These are phyloP conservation scores for Steinernema hermaphroditum DNA, from an alignment of 2,888 invertebrate species.

Conservation along the genomic window DNA sequence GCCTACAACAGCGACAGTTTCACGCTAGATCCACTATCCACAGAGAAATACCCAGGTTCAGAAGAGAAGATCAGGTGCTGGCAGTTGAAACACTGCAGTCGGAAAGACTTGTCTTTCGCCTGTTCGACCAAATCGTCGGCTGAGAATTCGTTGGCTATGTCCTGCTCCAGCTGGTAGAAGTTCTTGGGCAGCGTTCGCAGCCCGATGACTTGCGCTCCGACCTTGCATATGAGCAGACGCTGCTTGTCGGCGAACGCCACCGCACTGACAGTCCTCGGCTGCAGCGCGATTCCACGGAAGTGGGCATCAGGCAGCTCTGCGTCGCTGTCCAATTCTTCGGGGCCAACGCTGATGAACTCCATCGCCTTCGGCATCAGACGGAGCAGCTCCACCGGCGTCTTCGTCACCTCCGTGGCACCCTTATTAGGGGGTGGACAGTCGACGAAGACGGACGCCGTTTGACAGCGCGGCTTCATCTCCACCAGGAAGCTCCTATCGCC, in stretches of 20 bases:
- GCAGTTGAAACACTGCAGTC: constrained; percentile 35
- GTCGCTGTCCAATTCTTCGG: background rate
- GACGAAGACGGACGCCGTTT: constrained; percentile 54
- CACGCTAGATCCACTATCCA: no score
- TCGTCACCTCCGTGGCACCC: background rate
- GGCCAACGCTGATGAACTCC: constrained; percentile 13
- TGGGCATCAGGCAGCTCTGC: constrained; percentile 28
- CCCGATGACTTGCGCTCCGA: constrained; percentile 42
- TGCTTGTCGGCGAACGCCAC: constrained; percentile 59
- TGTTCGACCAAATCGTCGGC: constrained; percentile 36
- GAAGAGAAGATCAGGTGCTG: constrained; percentile 32
- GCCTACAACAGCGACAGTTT: constrained; percentile 27
- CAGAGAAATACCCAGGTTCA: constrained; percentile 31
- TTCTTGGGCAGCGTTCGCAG: constrained; percentile 48
- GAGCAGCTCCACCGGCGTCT: background rate
- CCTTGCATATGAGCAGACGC: constrained; percentile 58
- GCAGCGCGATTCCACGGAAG: constrained; percentile 51
- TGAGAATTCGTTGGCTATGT: constrained; percentile 37
- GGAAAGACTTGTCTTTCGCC: constrained; percentile 13
- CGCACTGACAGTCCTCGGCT: constrained; percentile 62
- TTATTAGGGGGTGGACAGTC: constrained; percentile 46
- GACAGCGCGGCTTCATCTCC: constrained; percentile 52
- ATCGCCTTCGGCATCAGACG: constrained; percentile 15
- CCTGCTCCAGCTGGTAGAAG: constrained; percentile 48
- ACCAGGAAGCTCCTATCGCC: constrained; percentile 35